These are phyloP conservation scores for Meriones unguiculatus DNA, from an alignment of 2,113 vertebrate genomes.

Conservation along the genomic window DNA sequence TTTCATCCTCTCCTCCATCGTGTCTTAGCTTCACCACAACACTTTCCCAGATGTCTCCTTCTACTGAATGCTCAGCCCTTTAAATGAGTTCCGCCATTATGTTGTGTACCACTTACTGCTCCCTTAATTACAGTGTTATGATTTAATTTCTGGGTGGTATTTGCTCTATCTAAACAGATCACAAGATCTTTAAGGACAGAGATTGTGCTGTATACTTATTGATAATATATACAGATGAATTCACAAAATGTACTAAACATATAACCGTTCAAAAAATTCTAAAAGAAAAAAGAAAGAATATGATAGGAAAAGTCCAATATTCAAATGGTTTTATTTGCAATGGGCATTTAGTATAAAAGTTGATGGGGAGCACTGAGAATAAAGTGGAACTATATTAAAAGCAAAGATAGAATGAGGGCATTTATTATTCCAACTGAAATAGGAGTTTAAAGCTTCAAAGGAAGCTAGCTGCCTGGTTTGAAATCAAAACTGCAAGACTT, in stretches of 20 bases:
- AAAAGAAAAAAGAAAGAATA: background rate
- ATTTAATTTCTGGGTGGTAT: constrained; percentile 11
- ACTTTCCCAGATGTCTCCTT: background rate
- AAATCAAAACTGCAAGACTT: constrained; percentile 54
- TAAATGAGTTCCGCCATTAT: background rate
- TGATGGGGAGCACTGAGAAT: background rate
- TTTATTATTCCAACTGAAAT: constrained; percentile 65
- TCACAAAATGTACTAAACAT: background rate
- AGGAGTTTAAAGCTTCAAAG: constrained; percentile 55
- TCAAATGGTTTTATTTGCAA: constrained; percentile 14
- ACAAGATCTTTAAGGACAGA: background rate
- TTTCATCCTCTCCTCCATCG: background rate
- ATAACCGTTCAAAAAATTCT: constrained; percentile 51
- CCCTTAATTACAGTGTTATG: background rate
- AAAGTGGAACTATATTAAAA: background rate
- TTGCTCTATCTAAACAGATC: constrained; percentile 37
- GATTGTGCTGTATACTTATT: background rate
- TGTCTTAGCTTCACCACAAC: background rate
- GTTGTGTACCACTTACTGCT: background rate
- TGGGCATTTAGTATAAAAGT: background rate
- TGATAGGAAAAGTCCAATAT: constrained; percentile 21
- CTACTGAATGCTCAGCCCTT: background rate
- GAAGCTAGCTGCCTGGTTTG: constrained; percentile 33
- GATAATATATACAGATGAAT: background rate
- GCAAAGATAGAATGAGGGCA: background rate